phyloP scores from a whole-genome alignment of 1,140 invertebrate species.

The Drosophila novamexicana region DNA sequence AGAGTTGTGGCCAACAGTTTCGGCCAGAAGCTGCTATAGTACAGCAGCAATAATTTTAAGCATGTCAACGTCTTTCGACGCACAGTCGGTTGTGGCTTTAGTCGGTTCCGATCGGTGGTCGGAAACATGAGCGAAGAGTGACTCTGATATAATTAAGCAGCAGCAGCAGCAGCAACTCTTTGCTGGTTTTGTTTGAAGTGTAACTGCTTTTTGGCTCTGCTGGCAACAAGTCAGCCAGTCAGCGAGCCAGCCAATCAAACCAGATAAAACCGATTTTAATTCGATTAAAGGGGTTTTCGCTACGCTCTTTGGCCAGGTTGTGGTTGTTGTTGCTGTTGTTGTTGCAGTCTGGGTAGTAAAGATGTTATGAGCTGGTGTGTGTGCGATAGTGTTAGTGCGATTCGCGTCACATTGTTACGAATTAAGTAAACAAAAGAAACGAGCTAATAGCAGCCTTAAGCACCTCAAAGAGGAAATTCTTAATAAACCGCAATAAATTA shows the following conservation, averaged over 20 bases:
- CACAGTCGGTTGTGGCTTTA: neutral
- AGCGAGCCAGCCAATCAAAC: conserved; percentile 66
- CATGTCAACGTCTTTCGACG: conserved; percentile 10
- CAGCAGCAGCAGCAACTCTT: conserved; percentile 36
- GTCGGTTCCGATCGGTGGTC: conserved; percentile 1
- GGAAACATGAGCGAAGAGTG: conserved; percentile 8
- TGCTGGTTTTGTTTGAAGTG: conserved; percentile 9
- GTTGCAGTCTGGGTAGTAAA: conserved; percentile 52
- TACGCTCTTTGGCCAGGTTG: conserved; percentile 55
- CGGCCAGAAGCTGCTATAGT: neutral
- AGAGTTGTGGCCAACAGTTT: conserved; percentile 7
- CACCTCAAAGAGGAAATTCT: conserved; percentile 31
- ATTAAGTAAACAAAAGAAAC: conserved; percentile 72
- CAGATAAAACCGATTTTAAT: conserved; percentile 84
- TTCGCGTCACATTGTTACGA: conserved; percentile 49
- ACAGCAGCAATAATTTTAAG: neutral
- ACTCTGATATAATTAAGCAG: conserved; percentile 28
- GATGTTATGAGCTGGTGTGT: conserved; percentile 47
- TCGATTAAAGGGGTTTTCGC: conserved; percentile 76
- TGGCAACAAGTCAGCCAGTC: conserved; percentile 31
- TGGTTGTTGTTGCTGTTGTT: conserved; percentile 41
- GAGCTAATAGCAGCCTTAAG: conserved; percentile 58
- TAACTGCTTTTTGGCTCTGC: conserved; percentile 43
- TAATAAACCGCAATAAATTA: conserved; percentile 16
- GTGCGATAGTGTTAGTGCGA: conserved; percentile 11